Percentiles rank a stretch among this genome's conserved stretches.
Evolutionary conservation across 2,113 vertebrate species (phyloP).

Genomic region (Origma solitaria): DNA sequence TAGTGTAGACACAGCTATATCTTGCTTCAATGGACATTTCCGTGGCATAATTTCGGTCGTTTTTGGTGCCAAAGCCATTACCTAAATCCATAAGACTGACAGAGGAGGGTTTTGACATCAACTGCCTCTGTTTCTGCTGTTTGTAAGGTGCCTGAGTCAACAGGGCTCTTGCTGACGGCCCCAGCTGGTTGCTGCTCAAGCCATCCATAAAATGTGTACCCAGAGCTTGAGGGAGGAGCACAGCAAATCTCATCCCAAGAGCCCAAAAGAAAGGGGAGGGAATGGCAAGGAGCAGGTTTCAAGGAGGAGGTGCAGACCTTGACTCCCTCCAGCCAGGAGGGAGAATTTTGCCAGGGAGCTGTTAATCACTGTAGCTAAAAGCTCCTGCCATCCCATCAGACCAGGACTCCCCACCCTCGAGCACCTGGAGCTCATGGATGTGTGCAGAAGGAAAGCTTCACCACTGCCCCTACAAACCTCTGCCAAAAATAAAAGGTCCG

Average conservation of each 20-base stretch:
- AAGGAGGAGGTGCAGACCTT: background rate
- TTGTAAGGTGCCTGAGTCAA: background rate
- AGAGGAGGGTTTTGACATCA: background rate
- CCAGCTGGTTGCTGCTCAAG: background rate
- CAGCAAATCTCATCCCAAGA: background rate
- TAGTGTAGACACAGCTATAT: slow-evolving; percentile 1
- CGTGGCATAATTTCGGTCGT: slow-evolving; percentile 7
- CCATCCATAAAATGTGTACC: background rate
- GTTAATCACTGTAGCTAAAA: background rate
- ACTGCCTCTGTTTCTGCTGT: background rate
- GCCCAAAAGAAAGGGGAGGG: background rate
- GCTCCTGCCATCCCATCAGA: accelerated
- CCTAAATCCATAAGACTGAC: background rate
- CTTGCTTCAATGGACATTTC: background rate
- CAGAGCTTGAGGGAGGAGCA: background rate
- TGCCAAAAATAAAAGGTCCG: background rate
- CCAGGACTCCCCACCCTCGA: background rate
- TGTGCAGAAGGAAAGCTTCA: background rate
- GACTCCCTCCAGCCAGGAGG: background rate
- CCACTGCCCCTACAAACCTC: background rate
- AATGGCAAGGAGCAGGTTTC: background rate
- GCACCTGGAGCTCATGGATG: background rate
- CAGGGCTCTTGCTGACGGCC: background rate
- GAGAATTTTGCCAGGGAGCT: background rate
- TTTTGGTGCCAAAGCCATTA: slow-evolving; percentile 1